Base-by-base conservation (phyloP, 2,888 invertebrate genomes). In the Macrostomum cliftonense region DNA sequence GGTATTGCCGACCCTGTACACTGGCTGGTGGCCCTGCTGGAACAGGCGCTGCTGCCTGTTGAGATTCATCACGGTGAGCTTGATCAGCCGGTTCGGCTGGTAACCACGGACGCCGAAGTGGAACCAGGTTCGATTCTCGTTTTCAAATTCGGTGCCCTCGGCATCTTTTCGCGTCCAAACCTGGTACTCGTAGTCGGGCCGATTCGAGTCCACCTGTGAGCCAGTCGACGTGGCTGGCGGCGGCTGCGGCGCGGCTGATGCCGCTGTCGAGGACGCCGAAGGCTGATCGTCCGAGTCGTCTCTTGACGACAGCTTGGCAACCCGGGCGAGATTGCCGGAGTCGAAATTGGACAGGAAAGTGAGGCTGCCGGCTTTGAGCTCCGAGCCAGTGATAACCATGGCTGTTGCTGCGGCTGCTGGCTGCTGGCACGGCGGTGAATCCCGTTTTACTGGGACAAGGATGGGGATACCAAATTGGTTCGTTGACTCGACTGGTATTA, bases 101-200 rank as follows among this genome's bases (percentile, higher is more conserved):
- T 63, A 73, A 71, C 79, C 77, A 61, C 77, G 76, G 45, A 88
- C 72, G 11, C 83, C 85, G 71, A 88, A 88, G 69, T 84, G 81
- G 71, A 88, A 88, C 88, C 88, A 88, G 1, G 87, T 85, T 55
- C 86, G 76, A 67, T 86, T 86, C 46, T 79, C 81, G 75, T 86
- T 87, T 68, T 86, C 83, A 75, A 78, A 85, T 60, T 80, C 79
- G 1, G 86, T 86, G 20, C 83, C 85, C 42, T 76, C 78, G 71
- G 86, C 86, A 69, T 88, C 88, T 0, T 84, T 85, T 60, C 79
- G 78, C 1, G 86, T 87, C 87, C 87, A 87, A 45, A 87, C 70
- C 67, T 86, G 84, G 64, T 83, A 85, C 70, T 86, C 86, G 70
- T 78, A 79, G 62, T 81, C 81, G 2, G 80, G 79, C 45, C 36